Evolutionary conservation across 2,113 vertebrate genomes (phyloP).

Genomic region (Pelecanus crispus): DNA sequence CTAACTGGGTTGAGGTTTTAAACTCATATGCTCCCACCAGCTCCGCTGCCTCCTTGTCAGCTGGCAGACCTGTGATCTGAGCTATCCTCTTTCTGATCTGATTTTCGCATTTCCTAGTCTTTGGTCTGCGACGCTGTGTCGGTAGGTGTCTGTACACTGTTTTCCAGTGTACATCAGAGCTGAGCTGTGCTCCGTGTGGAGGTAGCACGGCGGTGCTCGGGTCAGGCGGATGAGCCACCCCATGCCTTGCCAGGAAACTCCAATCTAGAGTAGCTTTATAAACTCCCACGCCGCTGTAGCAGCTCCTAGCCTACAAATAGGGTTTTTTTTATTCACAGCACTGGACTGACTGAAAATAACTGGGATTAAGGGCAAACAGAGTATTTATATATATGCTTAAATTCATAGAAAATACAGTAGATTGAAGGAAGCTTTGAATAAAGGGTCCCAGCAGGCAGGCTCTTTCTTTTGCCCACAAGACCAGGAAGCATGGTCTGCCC

Average conservation of each 20-base stretch:
- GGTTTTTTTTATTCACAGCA: background rate
- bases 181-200: rapidly evolving
- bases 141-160: background rate
- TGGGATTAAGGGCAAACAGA: background rate
- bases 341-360: background rate
- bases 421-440: background rate
- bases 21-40: background rate
- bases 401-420: background rate
- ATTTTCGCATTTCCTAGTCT: background rate
- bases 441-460: background rate
- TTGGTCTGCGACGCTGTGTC: background rate
- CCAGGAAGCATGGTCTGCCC: background rate
- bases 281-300: rapidly evolving
- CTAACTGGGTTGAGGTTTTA: background rate
- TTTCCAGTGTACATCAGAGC: background rate
- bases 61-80: background rate
- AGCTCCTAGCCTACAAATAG: background rate
- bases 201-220: rapidly evolving
- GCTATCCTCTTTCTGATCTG: background rate
- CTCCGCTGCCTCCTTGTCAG: background rate
- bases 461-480: background rate
- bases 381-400: background rate
- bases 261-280: no score
- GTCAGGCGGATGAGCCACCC: background rate
- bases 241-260: background rate